Base-by-base conservation (phyloP, 2,113 vertebrate species). In the Macroglossus sobrinus region DNA sequence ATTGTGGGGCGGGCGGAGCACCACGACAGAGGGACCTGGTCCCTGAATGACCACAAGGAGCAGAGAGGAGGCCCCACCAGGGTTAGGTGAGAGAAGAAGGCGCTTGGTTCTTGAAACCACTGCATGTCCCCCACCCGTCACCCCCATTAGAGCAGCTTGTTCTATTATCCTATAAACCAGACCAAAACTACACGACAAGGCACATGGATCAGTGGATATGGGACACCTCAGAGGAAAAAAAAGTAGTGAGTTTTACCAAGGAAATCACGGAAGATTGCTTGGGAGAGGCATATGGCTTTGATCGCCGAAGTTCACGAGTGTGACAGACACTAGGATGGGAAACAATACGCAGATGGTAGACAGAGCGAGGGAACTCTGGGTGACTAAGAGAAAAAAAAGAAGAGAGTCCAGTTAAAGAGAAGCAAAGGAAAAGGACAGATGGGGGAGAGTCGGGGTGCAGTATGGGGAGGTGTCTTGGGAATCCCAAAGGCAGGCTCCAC, bases 291-390 rank as follows among this genome's bases (percentile, higher is more conserved):
- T 0, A 3, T n/a, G 22, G 63, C 22, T 72, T 45, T 66, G 38
- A 76, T n/a, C 24, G 10, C 7, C 28, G 4, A 84, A 33, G 43
- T 43, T 63, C 75, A 74, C 38, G 33, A 28, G 57, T 12, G 6
- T 0, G 3, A 7, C 19, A 24, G 55, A 72, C 28, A 18, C 9
- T 6, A 4, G 0, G 24, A 33, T 16, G 5, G 33, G 38, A 69
- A 61, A 33, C 26, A 22, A 24, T 4, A 6, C 2, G 3, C 47
- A 26, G 43, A 33, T 18, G 43, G 30, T 0, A 10, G 57, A 21
- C 40, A n/a, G 14, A 28, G 30, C 0, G 57, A 38, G 28, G 13
- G 28, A 68, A 12, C 40, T 64, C 16, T 0, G 28, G 76, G 71
- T 5, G 5, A 6, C 18, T 5, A 4, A 45, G 59, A 43, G 53